Conservation (phyloP, 2,888 invertebrate genomes). For the Homarus gammarus region DNA sequence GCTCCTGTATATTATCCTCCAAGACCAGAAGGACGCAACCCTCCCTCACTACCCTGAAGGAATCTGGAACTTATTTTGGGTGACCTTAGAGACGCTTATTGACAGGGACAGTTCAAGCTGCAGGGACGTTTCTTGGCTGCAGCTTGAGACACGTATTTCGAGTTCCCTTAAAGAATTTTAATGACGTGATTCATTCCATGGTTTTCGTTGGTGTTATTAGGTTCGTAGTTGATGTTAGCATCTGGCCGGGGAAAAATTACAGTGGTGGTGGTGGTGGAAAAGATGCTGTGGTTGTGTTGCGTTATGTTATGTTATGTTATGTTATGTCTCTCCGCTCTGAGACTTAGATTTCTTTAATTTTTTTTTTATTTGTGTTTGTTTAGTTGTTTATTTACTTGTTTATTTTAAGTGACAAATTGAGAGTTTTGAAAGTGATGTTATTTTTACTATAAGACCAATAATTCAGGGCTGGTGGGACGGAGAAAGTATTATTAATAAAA, state of each 20-base stretch:
- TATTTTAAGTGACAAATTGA: too few relatives aligned
- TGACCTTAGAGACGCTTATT: background rate
- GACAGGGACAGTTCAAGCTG: background rate
- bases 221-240: constrained; percentile 38
- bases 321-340: too few relatives aligned
- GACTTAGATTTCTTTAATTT: too few relatives aligned
- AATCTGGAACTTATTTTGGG: background rate
- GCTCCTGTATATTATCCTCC: constrained; percentile 63
- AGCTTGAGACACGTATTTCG: constrained; percentile 19
- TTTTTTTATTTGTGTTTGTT: too few relatives aligned
- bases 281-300: too few relatives aligned
- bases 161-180: constrained; percentile 65
- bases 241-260: constrained; percentile 1
- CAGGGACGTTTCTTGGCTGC: background rate
- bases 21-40: constrained; percentile 31
- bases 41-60: too few relatives aligned
- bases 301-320: too few relatives aligned
- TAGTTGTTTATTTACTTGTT: too few relatives aligned
- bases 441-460: too few relatives aligned
- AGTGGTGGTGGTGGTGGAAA: constrained; percentile 14
- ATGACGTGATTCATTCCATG: constrained; percentile 55
- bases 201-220: constrained; percentile 58
- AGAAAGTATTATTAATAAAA: too few relatives aligned
- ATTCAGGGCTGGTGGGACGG: too few relatives aligned
- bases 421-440: too few relatives aligned